Evolutionary conservation across 1,140 invertebrate genomes (phyloP), one percentile per base, ranked within the genome.

Genomic region (Augochlora pura): DNA sequence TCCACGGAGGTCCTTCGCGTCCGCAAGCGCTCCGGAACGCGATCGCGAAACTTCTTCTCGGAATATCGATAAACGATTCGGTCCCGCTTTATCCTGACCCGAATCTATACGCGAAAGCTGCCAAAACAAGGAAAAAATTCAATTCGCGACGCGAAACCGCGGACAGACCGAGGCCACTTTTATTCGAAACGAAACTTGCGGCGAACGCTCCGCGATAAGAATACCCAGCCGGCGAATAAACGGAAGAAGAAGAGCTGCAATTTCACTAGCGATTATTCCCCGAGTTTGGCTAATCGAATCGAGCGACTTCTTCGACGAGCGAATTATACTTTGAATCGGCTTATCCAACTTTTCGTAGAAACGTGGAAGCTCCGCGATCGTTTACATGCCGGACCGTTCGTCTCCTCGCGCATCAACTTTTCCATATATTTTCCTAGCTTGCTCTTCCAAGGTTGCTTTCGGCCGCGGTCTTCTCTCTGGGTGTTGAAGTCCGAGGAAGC

Each of bases 31-130:
- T 60, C n/a, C 42, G 60, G 32, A 38, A 38, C 27, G 38, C 39
- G 25, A 54, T 77, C 67, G 16, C 39, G 9, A n/a, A 38, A 71
- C 68, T 71, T 77, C 52, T 52, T 71, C 52, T 32, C 23, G 9
- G 65, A 77, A 77, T 77, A 69, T 77, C 74, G 75, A 63, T 71
- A 63, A 62, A 77, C 67, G 67, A 32, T 65, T 59, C 49, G 16
- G 16, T 16, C 49, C 12, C 49, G 65, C 21, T 42, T 65, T 2
- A 2, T 38, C 9, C 38, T n/a, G 12, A n/a, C 10, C 16, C 21
- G 8, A 66, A 46, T 71, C 23, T 69, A 64, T 23, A 18, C 25
- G 18, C 46, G 25, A 46, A 65, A 54, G 2, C 23, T 18, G 12
- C 7, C n/a, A 21, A 25, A 54, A 65, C 23, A 57, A 32, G 9